A percentile compares a stretch with the other conserved stretches of the same genome.
These are phyloP conservation scores for Metopolophium dirhodum DNA, from an alignment of 1,140 invertebrate genomes.

Conservation along the genomic window DNA sequence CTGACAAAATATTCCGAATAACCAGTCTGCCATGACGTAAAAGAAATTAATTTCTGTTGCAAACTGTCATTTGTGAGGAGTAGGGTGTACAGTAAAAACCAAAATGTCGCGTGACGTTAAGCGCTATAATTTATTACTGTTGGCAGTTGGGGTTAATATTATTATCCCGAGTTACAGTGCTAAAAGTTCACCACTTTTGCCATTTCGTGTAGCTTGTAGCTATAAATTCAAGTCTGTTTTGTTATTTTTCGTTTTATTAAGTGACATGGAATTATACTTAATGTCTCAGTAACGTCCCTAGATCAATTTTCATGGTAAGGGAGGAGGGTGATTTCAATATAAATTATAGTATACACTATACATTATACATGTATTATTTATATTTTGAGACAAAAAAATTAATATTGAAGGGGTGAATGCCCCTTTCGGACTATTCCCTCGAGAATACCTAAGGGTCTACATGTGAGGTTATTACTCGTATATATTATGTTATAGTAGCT, in stretches of 20 bases:
- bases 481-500: not conserved
- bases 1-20: not conserved
- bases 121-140: constrained; percentile 46
- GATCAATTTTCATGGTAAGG: not conserved
- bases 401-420: not conserved
- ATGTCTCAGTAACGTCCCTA: not conserved
- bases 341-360: not conserved
- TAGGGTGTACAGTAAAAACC: constrained; percentile 14
- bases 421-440: not conserved
- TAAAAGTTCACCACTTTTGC: constrained; percentile 46
- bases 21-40: not conserved
- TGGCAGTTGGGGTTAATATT: constrained; percentile 38
- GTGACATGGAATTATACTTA: not conserved
- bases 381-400: not conserved
- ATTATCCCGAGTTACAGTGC: constrained; percentile 30
- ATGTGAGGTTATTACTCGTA: not conserved
- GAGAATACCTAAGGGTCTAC: not conserved
- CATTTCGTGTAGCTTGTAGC: not conserved
- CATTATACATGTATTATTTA: not conserved
- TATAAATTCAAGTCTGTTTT: not conserved
- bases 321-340: not conserved
- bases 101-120: constrained; percentile 50
- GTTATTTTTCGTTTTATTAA: not conserved
- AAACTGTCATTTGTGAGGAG: constrained; percentile 1
- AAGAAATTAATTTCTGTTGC: constrained; percentile 29